Conservation (phyloP, 2,113 vertebrate species). For the Excalfactoria chinensis region DNA sequence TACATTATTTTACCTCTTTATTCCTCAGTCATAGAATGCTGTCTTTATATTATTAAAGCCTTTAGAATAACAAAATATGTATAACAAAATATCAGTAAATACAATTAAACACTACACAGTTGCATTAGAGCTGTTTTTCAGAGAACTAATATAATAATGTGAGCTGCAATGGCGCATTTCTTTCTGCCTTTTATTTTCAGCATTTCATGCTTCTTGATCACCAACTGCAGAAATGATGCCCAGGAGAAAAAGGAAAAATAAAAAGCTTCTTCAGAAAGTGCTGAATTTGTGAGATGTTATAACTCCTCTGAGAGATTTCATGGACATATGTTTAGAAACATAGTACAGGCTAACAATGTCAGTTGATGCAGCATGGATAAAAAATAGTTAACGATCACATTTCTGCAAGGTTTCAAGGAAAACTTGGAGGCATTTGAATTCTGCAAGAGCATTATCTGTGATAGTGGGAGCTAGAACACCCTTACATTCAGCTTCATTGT, state of each 20-base stretch:
- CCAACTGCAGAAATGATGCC: neutral
- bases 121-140: neutral
- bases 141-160: neutral
- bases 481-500: neutral
- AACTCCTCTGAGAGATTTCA: neutral
- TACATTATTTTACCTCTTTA: neutral
- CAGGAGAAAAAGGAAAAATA: neutral
- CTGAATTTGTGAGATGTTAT: neutral
- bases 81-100: slow-evolving; percentile 6
- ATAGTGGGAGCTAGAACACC: neutral
- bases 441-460: neutral
- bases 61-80: slow-evolving; percentile 16
- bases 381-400: neutral
- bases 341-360: neutral
- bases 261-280: neutral
- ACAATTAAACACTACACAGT: neutral
- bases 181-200: neutral
- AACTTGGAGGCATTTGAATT: neutral
- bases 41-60: neutral
- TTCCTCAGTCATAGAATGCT: neutral
- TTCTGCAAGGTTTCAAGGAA: neutral
- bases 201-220: neutral
- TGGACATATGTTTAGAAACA: neutral
- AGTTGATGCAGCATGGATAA: neutral
- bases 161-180: neutral